Evolutionary conservation across 2,113 vertebrate genomes (phyloP), one percentile per base, ranked within the genome.

Genomic region (Maccullochella peelii): DNA sequence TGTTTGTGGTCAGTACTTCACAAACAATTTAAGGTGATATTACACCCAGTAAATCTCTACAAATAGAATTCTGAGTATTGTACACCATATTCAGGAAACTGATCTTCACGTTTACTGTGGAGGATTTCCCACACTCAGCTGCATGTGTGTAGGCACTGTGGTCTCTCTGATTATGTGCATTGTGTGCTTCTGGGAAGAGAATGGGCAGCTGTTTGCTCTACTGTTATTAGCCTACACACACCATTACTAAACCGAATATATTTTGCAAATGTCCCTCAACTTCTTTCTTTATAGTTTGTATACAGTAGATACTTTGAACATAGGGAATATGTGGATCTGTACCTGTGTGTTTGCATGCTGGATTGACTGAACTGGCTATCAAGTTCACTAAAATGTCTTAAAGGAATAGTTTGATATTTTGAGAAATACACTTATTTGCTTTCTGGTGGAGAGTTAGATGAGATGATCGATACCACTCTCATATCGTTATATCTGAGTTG

Each of bases 111-210:
- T 61, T 84, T 52, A 33, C 15, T 57, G 36, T 27, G 63, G 67
- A 85, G 74, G 42, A 74, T 78, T 82, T 67, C 47, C 77, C 54
- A 52, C 62, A 59, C 59, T 79, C 49, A 33, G 5, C 44, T 74
- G 21, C 40, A 23, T 74, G 66, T 82, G 63, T 86, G 86, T 77
- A 71, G 85, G 77, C 72, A 77, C 47, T 33, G 61, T 67, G 67
- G 49, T 71, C 69, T 79, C 16, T 73, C 15, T 76, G 61, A 52
- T 57, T 63, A 49, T 62, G 63, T 87, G 79, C n/a, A 62, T 67
- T 82, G 30, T 62, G 74, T 65, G 54, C 30, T 61, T 63, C 71
- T 89, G 52, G 15, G 61, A 77, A 42, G 44, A 79, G 36, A 82
- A 84, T 55, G 15, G 54, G 47, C 12, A 49, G 55, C 38, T 88